Evolutionary conservation across 1,140 invertebrate species (phyloP).

Genomic region (Drosophila bipectinata): DNA sequence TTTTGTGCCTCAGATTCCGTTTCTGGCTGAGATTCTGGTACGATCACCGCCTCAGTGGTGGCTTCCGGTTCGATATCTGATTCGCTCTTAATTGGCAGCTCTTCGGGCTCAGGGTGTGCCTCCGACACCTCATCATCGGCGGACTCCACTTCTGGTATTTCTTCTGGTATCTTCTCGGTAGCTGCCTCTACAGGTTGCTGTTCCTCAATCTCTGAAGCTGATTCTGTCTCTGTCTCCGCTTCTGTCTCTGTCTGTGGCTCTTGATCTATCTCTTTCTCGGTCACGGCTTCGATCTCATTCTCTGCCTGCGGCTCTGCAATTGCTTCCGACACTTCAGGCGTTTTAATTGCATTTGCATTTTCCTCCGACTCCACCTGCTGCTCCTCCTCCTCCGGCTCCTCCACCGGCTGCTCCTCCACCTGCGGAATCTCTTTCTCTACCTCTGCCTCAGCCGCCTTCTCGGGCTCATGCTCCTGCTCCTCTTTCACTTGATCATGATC

Average conservation of each 20-base stretch:
- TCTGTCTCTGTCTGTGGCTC: constrained; percentile 18
- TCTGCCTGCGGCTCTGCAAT: constrained; percentile 52
- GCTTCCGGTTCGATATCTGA: constrained; percentile 38
- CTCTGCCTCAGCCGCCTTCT: constrained; percentile 1
- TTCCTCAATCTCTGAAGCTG: constrained; percentile 12
- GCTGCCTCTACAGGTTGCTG: constrained; percentile 8
- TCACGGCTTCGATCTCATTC: constrained; percentile 9
- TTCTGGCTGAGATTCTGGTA: constrained; percentile 5
- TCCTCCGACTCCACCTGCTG: constrained; percentile 30
- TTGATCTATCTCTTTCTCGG: constrained; percentile 18
- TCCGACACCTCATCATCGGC: constrained; percentile 62
- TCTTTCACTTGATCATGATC: constrained; percentile 12
- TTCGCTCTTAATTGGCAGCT: constrained; percentile 41
- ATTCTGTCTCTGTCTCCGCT: constrained; percentile 13
- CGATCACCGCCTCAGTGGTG: constrained; percentile 5
- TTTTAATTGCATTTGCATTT: constrained; percentile 79
- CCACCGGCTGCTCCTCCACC: constrained; percentile 2
- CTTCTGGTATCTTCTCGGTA: constrained; percentile 19
- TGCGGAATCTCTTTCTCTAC: constrained; percentile 8
- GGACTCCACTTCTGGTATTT: constrained; percentile 5
- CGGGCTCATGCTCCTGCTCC: constrained; percentile 18
- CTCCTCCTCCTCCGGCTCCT: constrained; percentile 9
- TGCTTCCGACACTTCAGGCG: constrained; percentile 76
- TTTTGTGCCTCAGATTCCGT: constrained; percentile 8
- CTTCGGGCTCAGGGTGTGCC: constrained; percentile 7